Base-by-base conservation (phyloP, 2,113 vertebrate genomes). In the Aleadryas rufinucha region DNA sequence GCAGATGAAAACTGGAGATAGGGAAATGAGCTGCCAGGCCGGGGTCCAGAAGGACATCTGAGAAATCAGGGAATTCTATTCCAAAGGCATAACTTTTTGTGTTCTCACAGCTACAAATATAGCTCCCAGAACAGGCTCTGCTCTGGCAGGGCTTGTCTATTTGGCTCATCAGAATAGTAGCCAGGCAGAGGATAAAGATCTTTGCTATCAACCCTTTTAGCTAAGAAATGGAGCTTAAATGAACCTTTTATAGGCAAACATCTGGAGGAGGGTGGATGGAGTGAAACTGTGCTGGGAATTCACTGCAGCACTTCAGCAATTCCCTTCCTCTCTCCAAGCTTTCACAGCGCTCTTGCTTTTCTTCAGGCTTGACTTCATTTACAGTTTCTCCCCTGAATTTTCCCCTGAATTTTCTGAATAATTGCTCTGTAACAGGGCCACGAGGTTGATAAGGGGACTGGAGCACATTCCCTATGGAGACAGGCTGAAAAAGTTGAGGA, bases 41-140 rank as follows among this genome's bases (percentile, higher is more conserved):
- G 63, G 27, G 63, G 52, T 90, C 78, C 93, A 96, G 94, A 54
- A 95, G 79, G 93, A 94, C 85, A 95, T 95, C 93, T 88, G 93
- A 97, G 88, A 92, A 96, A 96, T 92, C 68, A 90, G 90, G 82
- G 82, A 92, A 88, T 93, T 96, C 89, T 88, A 90, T 80, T 90
- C 85, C 88, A 66, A 95, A 91, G 87, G 83, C 95, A 81, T 86
- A 88, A 68, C 95, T 97, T 93, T 89, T 96, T 74, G 84, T 96
- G 90, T 83, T 96, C 93, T 96, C 93, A 96, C 79, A 93, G 95
- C 79, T 84, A 84, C 87, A 96, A 95, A 95, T 94, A 96, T 90
- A 97, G 96, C 72, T 90, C 82, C 86, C 33, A 81, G 95, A 90
- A 93, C 95, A 96, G 49, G 59, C 82, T 94, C 85, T 95, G 78